Conservation (phyloP, 2,888 invertebrate genomes). For the Euplagia quadripunctaria region DNA sequence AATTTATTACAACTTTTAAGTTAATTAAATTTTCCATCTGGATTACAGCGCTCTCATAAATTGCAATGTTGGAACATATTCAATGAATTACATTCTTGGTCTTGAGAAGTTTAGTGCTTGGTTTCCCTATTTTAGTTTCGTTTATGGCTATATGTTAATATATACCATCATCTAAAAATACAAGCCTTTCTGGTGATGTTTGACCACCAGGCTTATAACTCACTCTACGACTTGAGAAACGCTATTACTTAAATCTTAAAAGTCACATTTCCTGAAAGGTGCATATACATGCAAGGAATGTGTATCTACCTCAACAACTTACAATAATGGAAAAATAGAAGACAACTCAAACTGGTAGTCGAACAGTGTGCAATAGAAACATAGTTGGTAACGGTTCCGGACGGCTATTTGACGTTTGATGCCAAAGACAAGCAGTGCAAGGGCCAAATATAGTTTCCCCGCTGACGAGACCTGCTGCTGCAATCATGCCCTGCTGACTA, state of each 20-base stretch:
- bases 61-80: constrained; percentile 1
- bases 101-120: background rate
- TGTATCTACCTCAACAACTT: no score
- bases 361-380: background rate
- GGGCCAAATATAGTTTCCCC: background rate
- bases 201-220: background rate
- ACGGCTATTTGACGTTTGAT: background rate
- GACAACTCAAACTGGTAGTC: background rate
- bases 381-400: background rate
- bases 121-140: background rate
- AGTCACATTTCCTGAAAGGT: background rate
- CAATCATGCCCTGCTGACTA: background rate
- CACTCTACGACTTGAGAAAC: background rate
- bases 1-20: background rate
- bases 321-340: background rate
- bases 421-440: constrained; percentile 5
- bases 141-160: background rate
- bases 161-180: background rate
- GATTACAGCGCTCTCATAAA: background rate
- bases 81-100: background rate
- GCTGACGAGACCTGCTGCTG: background rate
- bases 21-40: background rate
- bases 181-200: background rate
- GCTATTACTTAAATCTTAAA: background rate
- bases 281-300: background rate